Conservation (phyloP, 2,797 vertebrate species). For the Chrosomus eos region DNA sequence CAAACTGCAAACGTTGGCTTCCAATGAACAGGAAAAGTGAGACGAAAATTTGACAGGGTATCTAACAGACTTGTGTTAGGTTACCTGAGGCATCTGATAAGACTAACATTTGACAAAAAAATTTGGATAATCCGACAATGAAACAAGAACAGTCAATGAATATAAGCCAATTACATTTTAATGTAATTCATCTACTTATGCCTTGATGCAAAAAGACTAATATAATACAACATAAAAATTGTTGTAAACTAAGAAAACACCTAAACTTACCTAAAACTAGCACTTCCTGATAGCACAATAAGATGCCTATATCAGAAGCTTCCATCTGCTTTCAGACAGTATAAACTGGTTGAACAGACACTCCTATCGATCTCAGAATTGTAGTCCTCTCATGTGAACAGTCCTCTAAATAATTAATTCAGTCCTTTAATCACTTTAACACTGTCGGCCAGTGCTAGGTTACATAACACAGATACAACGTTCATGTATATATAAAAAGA, state of each 20-base stretch:
- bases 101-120: not conserved
- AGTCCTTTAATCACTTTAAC: conserved; percentile 56
- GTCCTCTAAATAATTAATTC: conserved; percentile 74
- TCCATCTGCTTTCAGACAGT: conserved; percentile 11
- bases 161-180: not conserved
- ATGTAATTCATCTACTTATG: not conserved
- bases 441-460: conserved; percentile 37
- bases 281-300: not conserved
- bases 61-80: conserved; percentile 4
- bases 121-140: not conserved
- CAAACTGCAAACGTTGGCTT: conserved; percentile 27
- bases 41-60: conserved; percentile 24
- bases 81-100: not conserved
- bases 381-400: conserved; percentile 68
- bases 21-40: conserved; percentile 33
- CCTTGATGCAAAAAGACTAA: not conserved
- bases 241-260: not conserved
- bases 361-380: conserved; percentile 31
- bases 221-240: not conserved
- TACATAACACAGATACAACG: conserved; percentile 34
- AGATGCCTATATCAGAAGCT: not conserved
- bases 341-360: conserved; percentile 37
- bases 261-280: conserved; percentile 27
- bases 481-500: not conserved
- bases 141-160: not conserved